Conservation (phyloP, 2,888 invertebrate species). For the Ceramica pisi region DNA sequence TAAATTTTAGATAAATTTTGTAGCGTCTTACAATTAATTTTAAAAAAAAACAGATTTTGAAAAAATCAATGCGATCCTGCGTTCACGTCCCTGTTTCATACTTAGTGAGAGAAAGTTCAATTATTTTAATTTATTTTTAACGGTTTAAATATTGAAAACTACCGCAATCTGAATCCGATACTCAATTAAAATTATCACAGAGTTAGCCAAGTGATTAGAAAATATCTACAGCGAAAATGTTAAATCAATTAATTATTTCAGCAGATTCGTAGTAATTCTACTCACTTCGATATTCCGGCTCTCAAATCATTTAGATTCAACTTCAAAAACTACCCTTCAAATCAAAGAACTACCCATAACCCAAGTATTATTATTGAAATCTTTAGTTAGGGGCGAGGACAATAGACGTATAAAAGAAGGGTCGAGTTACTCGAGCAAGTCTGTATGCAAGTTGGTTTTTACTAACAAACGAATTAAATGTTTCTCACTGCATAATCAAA, state of each 20-base stretch:
- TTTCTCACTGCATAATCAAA: conserved; percentile 21
- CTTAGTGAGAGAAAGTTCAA: background rate
- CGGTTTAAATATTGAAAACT: background rate
- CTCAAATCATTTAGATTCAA: conserved; percentile 2
- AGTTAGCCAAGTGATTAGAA: background rate
- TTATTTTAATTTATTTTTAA: too few relatives aligned
- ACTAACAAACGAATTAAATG: conserved; percentile 14
- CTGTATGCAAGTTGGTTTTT: conserved; percentile 28
- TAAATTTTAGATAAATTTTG: too few relatives aligned
- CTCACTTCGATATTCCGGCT: conserved; percentile 9
- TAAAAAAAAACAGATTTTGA: background rate
- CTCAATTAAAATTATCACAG: background rate
- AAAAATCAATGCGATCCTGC: background rate
- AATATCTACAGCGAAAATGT: background rate
- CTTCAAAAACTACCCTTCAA: conserved; percentile 31
- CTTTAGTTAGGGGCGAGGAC: conserved; percentile 35
- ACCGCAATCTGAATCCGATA: background rate
- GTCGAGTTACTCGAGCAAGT: conserved; percentile 44
- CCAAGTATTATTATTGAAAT: conserved; percentile 51
- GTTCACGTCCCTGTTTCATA: background rate
- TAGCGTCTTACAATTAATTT: background rate
- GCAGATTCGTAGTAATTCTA: background rate
- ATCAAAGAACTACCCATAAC: background rate
- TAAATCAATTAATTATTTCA: background rate
- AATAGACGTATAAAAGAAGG: conserved; percentile 44